These are phyloP conservation scores for Nematostella vectensis DNA, from an alignment of 92 coral and sea anemone species.

Conservation along the genomic window DNA sequence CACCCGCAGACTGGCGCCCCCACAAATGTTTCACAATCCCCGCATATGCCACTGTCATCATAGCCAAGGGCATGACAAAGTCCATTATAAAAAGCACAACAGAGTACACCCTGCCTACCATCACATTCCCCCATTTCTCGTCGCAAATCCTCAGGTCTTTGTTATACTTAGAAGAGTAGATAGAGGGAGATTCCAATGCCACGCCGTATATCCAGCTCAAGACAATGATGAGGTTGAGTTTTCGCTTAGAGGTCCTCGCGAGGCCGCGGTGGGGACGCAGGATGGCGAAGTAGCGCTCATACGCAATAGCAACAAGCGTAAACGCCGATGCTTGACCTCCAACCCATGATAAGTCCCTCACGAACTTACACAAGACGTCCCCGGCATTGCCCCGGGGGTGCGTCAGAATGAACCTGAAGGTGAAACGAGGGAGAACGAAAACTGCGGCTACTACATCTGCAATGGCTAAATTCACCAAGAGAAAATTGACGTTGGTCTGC, in stretches of 20 bases:
- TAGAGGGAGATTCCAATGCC: slow-evolving; percentile 11
- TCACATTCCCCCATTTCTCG: slow-evolving; percentile 13
- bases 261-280: slow-evolving; percentile 20
- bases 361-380: slow-evolving; percentile 22
- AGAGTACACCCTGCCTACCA: slow-evolving; percentile 11
- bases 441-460: slow-evolving; percentile 25
- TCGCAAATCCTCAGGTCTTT: slow-evolving; percentile 15
- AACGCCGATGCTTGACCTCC: slow-evolving; percentile 35
- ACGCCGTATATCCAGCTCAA: slow-evolving; percentile 23
- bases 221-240: slow-evolving; percentile 2
- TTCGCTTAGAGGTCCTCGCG: slow-evolving; percentile 14
- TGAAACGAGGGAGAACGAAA: slow-evolving; percentile 21
- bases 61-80: slow-evolving; percentile 14
- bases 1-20: slow-evolving; percentile 3
- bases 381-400: slow-evolving; percentile 23
- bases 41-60: slow-evolving; percentile 8
- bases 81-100: slow-evolving; percentile 9
- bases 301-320: slow-evolving; percentile 30
- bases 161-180: slow-evolving; percentile 22
- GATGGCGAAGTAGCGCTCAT: slow-evolving; percentile 23
- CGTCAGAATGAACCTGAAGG: slow-evolving; percentile 17
- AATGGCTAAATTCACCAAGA: slow-evolving; percentile 23
- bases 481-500: slow-evolving; percentile 23
- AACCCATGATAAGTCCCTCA: slow-evolving; percentile 21
- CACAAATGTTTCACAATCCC: slow-evolving; percentile 30